Evolutionary conservation across 2,888 invertebrate genomes (phyloP), one percentile per base, ranked within the genome.

Genomic region (Chrysolina americana): DNA sequence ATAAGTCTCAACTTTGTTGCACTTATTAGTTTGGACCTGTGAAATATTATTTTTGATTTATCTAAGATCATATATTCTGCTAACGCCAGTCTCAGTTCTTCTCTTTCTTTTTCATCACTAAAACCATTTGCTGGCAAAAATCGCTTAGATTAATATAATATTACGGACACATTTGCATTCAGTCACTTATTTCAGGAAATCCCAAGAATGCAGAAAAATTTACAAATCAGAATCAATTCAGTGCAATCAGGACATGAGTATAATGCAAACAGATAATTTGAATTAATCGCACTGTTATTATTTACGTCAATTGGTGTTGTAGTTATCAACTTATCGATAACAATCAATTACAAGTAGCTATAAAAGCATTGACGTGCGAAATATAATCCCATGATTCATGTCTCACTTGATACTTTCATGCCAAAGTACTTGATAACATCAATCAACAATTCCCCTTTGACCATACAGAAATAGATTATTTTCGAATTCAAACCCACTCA

Each of bases 141-240:
- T 36, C 6, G 8, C 4, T 36, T 0, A 36, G 36, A 6, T 36
- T 6, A 36, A 36, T 28, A 6, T 0, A 36, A 36, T 36, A 3
- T 2, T 15, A 44, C 15, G 15, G 44, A 44, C 15, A 44, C 17
- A 17, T 17, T 48, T 10, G 2, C n/a, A 48, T 48, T 17, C 48
- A 9, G 48, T 48, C 17, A 48, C 28, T 6, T 8, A 6, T 6
- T 48, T n/a, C 17, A 48, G 8, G 48, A 15, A 48, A 48, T 17
- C 17, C 9, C 10, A 48, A 17, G 17, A 48, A 48, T 17, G 10
- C n/a, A 48, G 19, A 21, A 5, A 10, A 13, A 4, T 21, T 3
- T 21, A 53, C 21, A 53, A 19, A 53, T 53, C 53, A 53, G 11
- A 53, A 53, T 21, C 53, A 53, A 53, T 44, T 53, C 19, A 21